Percentiles rank a stretch among this genome's conserved stretches.
phyloP scores from a whole-genome alignment of 1,140 invertebrate genomes.

The Caenorhabditis elegans region WBcel235 BX284605.5:9691501-9692000 shows the following conservation, averaged over 20 bases:
- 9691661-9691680: neutral
- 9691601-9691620: neutral
- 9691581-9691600: too few relatives aligned
- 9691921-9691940: constrained; percentile 47
- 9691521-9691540: neutral
- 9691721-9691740: neutral
- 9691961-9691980: constrained; percentile 52
- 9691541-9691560: neutral
- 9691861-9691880: neutral
- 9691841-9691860: neutral
- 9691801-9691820: constrained; percentile 14
- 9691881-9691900: constrained; percentile 47
- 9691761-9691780: constrained; percentile 28
- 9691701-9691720: neutral
- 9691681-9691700: neutral
- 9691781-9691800: constrained; percentile 37
- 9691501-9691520: neutral
- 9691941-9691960: constrained; percentile 52
- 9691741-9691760: neutral
- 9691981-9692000: constrained; percentile 10
- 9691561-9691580: neutral
- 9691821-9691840: constrained; percentile 31
- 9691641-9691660: neutral
- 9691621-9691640: neutral
- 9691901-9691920: constrained; percentile 42